Evolutionary conservation across 2,888 invertebrate species (phyloP), one percentile per base, ranked within the genome.

Genomic region (Ceraclea dissimilis): DNA sequence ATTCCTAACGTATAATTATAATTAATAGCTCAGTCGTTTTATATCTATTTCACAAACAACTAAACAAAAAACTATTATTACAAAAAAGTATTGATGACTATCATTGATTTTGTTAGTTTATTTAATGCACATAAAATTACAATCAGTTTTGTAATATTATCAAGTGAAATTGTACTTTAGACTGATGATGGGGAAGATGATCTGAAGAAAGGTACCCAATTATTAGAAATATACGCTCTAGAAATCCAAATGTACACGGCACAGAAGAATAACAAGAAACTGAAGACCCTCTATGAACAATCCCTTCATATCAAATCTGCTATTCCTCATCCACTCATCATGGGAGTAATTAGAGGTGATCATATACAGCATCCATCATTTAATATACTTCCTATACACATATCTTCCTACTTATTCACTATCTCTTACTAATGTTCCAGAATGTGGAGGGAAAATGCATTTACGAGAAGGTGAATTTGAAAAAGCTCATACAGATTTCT

Each of bases 211-310:
- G 97, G 95, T 58, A 99, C 98, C 0, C 99, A 99, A 68, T 76
- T 99, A 44, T 77, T 99, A 54, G 99, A 99, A 76, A 98, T 99
- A 61, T 99, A 99, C 71, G 98, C 99, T 1, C 75, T 99, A 62
- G 98, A 99, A 80, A 99, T 99, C 66, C 99, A 99, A 77, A 99
- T 99, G 98, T 97, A 99, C 71, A 99, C 99, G 0, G 95, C 94
- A 58, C 98, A 98, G 79, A 99, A 99, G 71, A 99, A 99, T 71
- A 99, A 99, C 71, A 99, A 99, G 72, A 95, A 97, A 71, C 73
- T 97, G 34, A 94, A 94, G 75, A 90, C 93, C 1, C 76, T 99
- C 13, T 99, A 99, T 68, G 98, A 99, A 72, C 96, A 98, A 70
- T 97, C 97, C 1, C 79, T 99, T 63, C 95, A 97, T 71, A 98